Conservation (phyloP, 2,113 vertebrate genomes). For the Calyptomena viridis region DNA sequence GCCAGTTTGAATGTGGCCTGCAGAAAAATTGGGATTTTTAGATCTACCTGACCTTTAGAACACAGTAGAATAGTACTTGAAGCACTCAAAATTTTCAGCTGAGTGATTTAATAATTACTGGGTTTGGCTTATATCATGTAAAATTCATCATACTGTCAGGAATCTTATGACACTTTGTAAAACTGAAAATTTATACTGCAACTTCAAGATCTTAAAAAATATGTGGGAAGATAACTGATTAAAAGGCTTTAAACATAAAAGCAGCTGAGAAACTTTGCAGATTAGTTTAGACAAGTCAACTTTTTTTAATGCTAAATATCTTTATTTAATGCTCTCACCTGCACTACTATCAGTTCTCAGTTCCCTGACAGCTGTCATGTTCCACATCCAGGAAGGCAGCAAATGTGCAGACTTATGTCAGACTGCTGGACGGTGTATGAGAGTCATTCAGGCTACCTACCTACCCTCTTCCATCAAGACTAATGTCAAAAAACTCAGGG, state of each 20-base stretch:
- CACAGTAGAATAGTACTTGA: background rate
- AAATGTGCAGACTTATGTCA: background rate
- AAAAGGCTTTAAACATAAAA: background rate
- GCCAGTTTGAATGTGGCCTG: background rate
- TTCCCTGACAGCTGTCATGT: background rate
- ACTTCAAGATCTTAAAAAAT: background rate
- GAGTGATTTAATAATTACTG: background rate
- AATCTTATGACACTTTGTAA: background rate
- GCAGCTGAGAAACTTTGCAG: background rate
- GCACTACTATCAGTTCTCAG: background rate
- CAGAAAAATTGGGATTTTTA: background rate
- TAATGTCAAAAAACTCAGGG: background rate
- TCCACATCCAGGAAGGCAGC: background rate
- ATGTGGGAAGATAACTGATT: background rate
- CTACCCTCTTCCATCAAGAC: background rate
- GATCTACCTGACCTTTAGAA: background rate
- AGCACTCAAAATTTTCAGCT: background rate
- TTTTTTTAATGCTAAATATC: background rate
- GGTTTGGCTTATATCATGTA: fast-evolving
- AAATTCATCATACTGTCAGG: background rate
- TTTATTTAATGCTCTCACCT: background rate
- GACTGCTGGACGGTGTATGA: background rate
- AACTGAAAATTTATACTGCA: background rate
- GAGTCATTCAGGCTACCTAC: background rate
- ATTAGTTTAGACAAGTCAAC: background rate